Percentiles rank a stretch among this genome's conserved stretches.
These are phyloP conservation scores for Dryas iulia DNA, from an alignment of 1,140 invertebrate genomes.

Conservation along the genomic window DNA sequence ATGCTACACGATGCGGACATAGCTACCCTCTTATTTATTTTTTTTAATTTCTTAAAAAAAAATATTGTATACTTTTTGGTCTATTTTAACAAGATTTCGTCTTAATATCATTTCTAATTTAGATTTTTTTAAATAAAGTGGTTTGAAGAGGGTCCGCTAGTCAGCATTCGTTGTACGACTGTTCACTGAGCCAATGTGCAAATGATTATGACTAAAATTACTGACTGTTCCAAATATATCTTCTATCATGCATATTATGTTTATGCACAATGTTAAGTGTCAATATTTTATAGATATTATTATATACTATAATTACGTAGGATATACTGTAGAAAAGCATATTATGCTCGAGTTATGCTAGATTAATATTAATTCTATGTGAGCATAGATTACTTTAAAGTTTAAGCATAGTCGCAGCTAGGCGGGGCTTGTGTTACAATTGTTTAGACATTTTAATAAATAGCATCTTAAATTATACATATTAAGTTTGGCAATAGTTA, in stretches of 20 bases:
- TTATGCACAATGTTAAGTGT: slow-evolving; percentile 78
- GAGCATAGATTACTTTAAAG: slow-evolving; percentile 37
- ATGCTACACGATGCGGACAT: slow-evolving; percentile 42
- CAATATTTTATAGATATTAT: slow-evolving; percentile 65
- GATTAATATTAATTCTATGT: slow-evolving; percentile 38
- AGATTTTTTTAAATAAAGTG: neutral
- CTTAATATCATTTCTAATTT: too few relatives aligned
- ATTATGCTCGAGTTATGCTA: slow-evolving; percentile 41
- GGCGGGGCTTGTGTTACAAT: neutral
- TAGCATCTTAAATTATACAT: neutral
- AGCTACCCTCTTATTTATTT: neutral
- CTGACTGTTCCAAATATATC: slow-evolving; percentile 67
- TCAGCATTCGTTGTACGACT: slow-evolving; percentile 20
- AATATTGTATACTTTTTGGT: too few relatives aligned
- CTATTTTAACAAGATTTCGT: too few relatives aligned
- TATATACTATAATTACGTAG: slow-evolving; percentile 41
- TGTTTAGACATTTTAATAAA: neutral
- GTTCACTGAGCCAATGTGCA: slow-evolving; percentile 64
- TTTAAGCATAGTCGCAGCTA: slow-evolving; percentile 61
- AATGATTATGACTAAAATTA: slow-evolving; percentile 70
- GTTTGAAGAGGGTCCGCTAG: neutral
- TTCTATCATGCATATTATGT: slow-evolving; percentile 64
- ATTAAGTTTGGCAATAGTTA: neutral
- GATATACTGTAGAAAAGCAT: slow-evolving; percentile 39
- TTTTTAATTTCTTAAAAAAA: neutral